Conservation (phyloP, 1,140 invertebrate genomes). For the Macrobrachium nipponense region DNA sequence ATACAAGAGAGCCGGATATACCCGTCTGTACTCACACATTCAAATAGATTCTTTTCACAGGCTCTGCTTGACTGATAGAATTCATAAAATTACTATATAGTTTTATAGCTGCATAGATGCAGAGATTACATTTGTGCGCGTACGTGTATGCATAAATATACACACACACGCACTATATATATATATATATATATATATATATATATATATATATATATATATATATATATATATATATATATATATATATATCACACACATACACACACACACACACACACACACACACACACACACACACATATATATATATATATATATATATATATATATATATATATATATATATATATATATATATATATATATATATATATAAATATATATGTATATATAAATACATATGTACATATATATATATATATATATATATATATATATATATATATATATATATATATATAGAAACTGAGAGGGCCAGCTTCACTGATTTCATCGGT, state of each 20-base stretch:
- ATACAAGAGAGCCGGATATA: too few relatives aligned
- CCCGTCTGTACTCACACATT: too few relatives aligned
- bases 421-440: conserved; percentile 16
- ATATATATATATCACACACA: neutral
- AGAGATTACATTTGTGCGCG: too few relatives aligned
- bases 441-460: neutral
- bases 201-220: conserved; percentile 14
- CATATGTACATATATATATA: neutral
- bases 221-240: neutral
- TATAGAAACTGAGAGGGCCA: neutral
- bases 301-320: conserved; percentile 10
- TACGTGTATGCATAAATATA: neutral
- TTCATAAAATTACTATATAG: too few relatives aligned
- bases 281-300: conserved; percentile 12
- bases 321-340: conserved; percentile 1
- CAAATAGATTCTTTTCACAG: too few relatives aligned
- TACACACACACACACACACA: too few relatives aligned
- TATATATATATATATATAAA: neutral
- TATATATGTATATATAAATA: neutral
- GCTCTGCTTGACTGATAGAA: too few relatives aligned
- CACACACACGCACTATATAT: conserved; percentile 2
- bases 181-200: conserved; percentile 16
- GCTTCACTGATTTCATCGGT: too few relatives aligned
- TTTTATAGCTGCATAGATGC: too few relatives aligned
- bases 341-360: neutral